Percentiles rank a stretch among this genome's conserved stretches.
These are phyloP conservation scores for Peromyscus leucopus DNA, from an alignment of 2,113 vertebrate genomes.

Conservation along the genomic window DNA sequence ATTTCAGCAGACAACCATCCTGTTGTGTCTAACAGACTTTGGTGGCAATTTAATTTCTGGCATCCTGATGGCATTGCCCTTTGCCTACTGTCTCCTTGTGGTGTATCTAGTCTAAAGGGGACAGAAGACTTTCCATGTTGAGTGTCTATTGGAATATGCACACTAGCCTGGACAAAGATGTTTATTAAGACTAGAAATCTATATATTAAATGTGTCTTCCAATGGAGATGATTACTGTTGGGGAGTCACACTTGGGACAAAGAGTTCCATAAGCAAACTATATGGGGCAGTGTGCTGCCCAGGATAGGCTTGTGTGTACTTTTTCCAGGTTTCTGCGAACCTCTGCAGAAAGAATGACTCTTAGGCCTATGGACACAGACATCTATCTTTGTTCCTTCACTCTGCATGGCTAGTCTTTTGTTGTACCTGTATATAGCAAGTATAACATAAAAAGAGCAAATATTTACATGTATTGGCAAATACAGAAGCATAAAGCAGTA, in stretches of 20 bases:
- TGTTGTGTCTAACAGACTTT: background rate
- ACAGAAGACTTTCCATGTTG: background rate
- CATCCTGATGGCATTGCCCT: background rate
- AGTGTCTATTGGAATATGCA: fast-evolving
- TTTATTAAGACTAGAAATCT: background rate
- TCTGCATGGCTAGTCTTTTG: fast-evolving
- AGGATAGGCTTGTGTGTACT: fast-evolving
- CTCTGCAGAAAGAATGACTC: fast-evolving
- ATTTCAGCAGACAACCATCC: background rate
- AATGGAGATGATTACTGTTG: background rate
- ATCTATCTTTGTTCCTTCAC: fast-evolving
- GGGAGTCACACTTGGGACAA: background rate
- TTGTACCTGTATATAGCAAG: background rate
- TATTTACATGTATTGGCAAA: background rate
- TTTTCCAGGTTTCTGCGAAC: background rate
- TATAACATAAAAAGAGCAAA: background rate
- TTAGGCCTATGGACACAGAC: background rate
- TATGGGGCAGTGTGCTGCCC: fast-evolving
- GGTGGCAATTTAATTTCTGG: background rate
- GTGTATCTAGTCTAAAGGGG: background rate
- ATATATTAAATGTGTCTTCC: background rate
- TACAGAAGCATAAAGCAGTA: background rate
- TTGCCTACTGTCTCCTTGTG: background rate
- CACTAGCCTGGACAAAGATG: background rate
- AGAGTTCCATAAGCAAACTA: background rate